Evolutionary conservation across 2,888 invertebrate species (phyloP), one percentile per base, ranked within the genome.

Genomic region (Apodemia mormo): DNA sequence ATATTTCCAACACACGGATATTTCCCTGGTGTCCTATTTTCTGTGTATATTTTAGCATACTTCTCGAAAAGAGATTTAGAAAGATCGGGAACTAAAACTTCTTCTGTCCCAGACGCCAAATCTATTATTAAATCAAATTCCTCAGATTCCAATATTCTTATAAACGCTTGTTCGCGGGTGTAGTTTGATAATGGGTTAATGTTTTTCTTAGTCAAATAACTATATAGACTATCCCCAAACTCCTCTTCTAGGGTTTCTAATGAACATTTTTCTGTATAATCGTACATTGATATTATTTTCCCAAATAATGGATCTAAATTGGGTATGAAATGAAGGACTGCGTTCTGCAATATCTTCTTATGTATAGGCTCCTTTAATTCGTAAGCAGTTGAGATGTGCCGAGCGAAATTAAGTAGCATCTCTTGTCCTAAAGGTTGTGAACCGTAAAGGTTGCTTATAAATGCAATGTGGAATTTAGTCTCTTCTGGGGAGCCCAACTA

Each of bases 351-450:
- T 14, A 98, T 86, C 30, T 89, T 87, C 58, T 93, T 83, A 74
- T 97, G 95, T 0, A 94, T 84, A 0, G 96, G 95, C 79, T 98
- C 96, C 40, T 95, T 95, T 68, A 95, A 92, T 65, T 93, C 89
- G 82, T 96, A 95, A 0, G 97, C 98, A 68, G 94, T 95, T 37
- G 96, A 86, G 30, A 98, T 87, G 88, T 98, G 98, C 0, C 97
- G 94, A 0, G 97, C 96, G 77, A 99, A 94, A 85, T 98, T 96
- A 0, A 98, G 81, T 0, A 96, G 88, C 72, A 99, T 93, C 87
- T 99, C 98, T 69, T 98, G 95, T 0, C 98, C 98, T 22, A 97
- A 90, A 0, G 97, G 97, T 81, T 98, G 96, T 0, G 96, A 95
- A 0, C 95, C 96, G 82, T 96, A 97, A 68, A 98, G 85, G 68